These are phyloP conservation scores for Philotrypesis tridentata DNA, from an alignment of 1,140 invertebrate species.

Conservation along the genomic window DNA sequence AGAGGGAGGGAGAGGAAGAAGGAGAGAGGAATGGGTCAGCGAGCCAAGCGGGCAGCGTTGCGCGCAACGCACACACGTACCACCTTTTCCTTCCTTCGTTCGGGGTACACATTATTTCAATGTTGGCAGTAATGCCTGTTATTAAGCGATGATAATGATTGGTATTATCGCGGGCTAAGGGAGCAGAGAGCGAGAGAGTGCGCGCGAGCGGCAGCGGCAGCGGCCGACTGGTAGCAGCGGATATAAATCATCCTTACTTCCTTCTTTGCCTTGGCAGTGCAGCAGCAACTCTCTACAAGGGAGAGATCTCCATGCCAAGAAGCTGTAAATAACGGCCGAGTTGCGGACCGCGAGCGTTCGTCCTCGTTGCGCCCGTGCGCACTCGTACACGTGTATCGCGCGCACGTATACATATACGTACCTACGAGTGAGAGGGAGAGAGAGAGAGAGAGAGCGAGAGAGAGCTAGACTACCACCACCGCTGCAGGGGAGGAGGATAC, in stretches of 20 bases:
- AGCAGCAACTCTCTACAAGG: conserved; percentile 53
- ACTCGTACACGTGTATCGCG: not conserved
- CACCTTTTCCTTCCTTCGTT: conserved; percentile 27
- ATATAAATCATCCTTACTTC: conserved; percentile 76
- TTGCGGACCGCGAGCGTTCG: conserved; percentile 49
- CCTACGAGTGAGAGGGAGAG: no score
- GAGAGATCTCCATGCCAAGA: conserved; percentile 70
- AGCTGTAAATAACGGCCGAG: conserved; percentile 71
- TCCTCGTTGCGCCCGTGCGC: not conserved
- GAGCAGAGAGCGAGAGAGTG: conserved; percentile 59
- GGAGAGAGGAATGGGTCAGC: conserved; percentile 65
- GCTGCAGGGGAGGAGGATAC: no score
- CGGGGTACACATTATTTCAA: conserved; percentile 70
- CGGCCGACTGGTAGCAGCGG: conserved; percentile 70
- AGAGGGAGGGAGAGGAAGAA: conserved; percentile 52
- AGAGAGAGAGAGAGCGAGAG: no score
- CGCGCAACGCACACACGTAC: conserved; percentile 53
- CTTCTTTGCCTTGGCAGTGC: conserved; percentile 67
- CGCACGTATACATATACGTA: no score
- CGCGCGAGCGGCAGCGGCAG: conserved; percentile 69
- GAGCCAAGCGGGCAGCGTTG: conserved; percentile 59
- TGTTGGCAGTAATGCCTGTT: conserved; percentile 76
- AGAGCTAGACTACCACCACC: no score
- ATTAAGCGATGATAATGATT: conserved; percentile 76
- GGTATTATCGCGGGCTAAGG: conserved; percentile 73